Evolutionary conservation across 2,113 vertebrate genomes (phyloP), one percentile per base, ranked within the genome.

Genomic region (Engystomops pustulosus): DNA sequence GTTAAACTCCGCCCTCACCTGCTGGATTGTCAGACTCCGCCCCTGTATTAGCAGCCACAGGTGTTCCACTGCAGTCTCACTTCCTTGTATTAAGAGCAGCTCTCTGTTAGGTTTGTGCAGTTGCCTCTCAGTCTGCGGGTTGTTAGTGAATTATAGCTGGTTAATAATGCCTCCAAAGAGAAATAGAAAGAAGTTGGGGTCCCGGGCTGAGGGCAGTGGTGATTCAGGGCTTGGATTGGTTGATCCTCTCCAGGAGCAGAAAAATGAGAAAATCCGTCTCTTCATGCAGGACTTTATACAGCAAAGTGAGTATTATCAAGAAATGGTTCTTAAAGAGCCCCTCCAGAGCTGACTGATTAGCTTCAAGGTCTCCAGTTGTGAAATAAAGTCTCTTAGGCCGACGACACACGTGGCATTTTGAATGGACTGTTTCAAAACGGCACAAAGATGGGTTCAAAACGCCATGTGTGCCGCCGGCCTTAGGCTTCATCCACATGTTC

Each of bases 261-360:
- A 92, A 23, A 84, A 88, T 0, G 86, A 84, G 67, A 89, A 84
- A 20, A 88, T 92, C 20, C 15, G 87, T 0, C 90, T 96, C 0
- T 95, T 96, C 62, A 91, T 95, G n/a, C 91, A 92, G 1, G 95
- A 95, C 86, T 94, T 95, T 84, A 90, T 95, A 67, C 93, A 95
- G 76, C 93, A 95, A 88, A 94, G 95, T 95, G 83, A 41, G 90
- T 27, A 3, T 14, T 10, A 20, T 17, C 11, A 1, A 44, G 3
- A 71, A 70, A 71, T 44, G 4, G 0, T 4, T 23, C 17, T 34
- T 58, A 10, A 23, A 20, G n/a, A n/a, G n/a, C 9, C 9, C 51
- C 17, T 58, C n/a, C 53, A n/a, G n/a, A n/a, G n/a, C n/a, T n/a
- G n/a, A n/a, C n/a, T n/a, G n/a, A n/a, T n/a, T n/a, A n/a, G n/a